Evolutionary conservation across 1,140 invertebrate species (phyloP).

Genomic region (Aricia agestis): DNA sequence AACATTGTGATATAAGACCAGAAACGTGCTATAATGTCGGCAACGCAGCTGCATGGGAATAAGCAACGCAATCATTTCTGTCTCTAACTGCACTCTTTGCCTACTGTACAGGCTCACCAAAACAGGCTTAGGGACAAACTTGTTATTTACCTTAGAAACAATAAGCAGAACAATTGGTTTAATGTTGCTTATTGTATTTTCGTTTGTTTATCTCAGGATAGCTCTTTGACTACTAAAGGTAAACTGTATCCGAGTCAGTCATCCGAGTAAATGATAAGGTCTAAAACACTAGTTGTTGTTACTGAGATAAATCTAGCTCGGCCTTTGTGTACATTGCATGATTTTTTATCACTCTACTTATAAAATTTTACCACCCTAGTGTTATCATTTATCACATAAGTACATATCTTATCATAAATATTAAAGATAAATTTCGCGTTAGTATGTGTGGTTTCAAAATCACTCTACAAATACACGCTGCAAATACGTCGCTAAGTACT

Average conservation of each 20-base stretch:
- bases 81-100: not conserved
- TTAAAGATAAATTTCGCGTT: not conserved
- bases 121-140: not conserved
- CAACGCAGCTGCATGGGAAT: not conserved
- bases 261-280: no score
- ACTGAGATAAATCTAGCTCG: no score
- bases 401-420: not conserved
- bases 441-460: not conserved
- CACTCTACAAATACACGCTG: not conserved
- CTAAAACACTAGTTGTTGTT: no score
- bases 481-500: constrained; percentile 1
- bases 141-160: not conserved
- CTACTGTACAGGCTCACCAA: no score
- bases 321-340: no score
- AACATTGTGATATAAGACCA: no score
- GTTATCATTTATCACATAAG: not conserved
- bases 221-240: no score
- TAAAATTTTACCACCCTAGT: not conserved
- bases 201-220: no score
- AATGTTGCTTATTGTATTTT: no score
- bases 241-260: no score
- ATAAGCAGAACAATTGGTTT: no score
- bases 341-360: not conserved
- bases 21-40: no score
- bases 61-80: not conserved